Base-by-base conservation (phyloP, 1,140 invertebrate genomes). In the Saccostrea cuccullata region DNA sequence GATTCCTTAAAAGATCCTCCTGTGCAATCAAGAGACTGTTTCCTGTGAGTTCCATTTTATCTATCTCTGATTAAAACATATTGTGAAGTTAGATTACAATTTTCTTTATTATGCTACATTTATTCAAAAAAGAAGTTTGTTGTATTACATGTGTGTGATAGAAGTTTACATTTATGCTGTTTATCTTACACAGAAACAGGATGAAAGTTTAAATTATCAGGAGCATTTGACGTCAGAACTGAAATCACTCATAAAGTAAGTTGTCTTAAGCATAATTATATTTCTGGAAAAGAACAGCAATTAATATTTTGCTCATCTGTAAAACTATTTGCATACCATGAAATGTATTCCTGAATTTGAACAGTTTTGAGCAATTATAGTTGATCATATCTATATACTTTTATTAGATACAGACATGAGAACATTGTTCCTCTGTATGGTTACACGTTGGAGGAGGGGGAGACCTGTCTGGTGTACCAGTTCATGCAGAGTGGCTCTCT, bases 391-490 rank as follows among this genome's bases (percentile, higher is more conserved):
- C 82, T 70, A 15, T 82, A n/a, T n/a, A 13, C n/a, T n/a, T n/a
- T n/a, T n/a, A n/a, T n/a, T 84, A 93, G 91, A 82, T 98, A 97
- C 92, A 95, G 98, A 20, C 98, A 99, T 95, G 98, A 99, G 93
- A 99, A 99, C 93, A 98, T 99, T 91, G 95, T 99, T 82, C 97
- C 98, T 0, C 94, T 99, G 0, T 99, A 99, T 94, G 98, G 97
- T 5, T 98, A 97, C 92, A 97, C 97, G 92, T 94, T 97, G 95
- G 96, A 96, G 90, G 96, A 96, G 0, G 70, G 84, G 97, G 96
- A 97, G 36, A 89, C 97, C 0, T 99, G 98, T 94, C 94, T 99
- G 9, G 96, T 99, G 0, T 99, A 99, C 94, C 98, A 99, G 93
- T 97, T 97, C 87, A 99, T 99, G 98, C 95, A 96, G 0, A 98